Base-by-base conservation (phyloP, 2,113 vertebrate species). In the Pseudopodoces humilis region DNA sequence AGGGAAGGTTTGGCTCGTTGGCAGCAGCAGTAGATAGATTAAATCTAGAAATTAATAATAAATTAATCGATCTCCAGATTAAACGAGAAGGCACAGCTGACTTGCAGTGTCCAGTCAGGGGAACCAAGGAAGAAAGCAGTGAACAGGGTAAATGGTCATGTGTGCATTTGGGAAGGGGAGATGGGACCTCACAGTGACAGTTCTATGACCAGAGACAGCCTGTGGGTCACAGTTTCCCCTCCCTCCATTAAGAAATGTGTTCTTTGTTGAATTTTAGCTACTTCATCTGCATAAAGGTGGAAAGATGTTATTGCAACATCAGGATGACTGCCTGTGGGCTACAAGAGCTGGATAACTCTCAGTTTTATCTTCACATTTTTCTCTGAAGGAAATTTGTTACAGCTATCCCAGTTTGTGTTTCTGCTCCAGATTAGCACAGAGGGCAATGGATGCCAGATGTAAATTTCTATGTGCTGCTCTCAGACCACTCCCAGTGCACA, bases 61-160 rank as follows among this genome's bases (percentile, higher is more conserved):
- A 39, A 39, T 39, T 39, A 39, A 39, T 39, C 11, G 12, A 39
- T 39, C 15, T 55, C 35, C 35, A 46, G 31, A 43, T 8, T 50
- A 59, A 62, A 24, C 0, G 13, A 89, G 52, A 67, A 82, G 21
- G 18, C 43, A 75, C 39, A 47, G 17, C 33, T 79, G 14, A n/a
- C 5, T 13, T 49, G 11, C 11, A 63, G 27, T 25, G 25, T 0
- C 0, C 37, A n/a, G 1, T 3, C 43, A 56, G 33, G 28, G 5
- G 22, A 60, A 39, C 7, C 21, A 31, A 21, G 14, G 15, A 22
- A 75, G 49, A 31, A 31, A 65, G 28, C 13, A 15, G 11, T n/a
- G 37, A 67, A 15, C 6, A 37, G 14, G 3, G 27, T 21, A 44
- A 90, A 63, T 17, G 22, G 5, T 15, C 35, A 4, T 6, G 3